Evolutionary conservation across 2,888 invertebrate genomes (phyloP).

Genomic region (Chironomus riparius): DNA sequence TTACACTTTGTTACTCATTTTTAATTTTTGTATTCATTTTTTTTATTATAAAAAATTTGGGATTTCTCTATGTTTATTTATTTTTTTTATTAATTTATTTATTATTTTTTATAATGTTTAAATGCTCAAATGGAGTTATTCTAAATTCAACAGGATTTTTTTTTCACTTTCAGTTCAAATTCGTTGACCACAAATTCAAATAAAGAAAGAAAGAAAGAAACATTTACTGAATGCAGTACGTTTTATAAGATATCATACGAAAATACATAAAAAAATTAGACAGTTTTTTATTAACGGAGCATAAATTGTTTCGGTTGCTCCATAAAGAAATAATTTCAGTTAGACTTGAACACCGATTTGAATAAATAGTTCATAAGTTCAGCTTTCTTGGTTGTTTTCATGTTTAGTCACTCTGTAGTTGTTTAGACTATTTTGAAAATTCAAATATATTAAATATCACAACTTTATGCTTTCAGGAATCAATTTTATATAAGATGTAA

Average conservation of each 20-base stretch:
- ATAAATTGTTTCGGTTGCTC: background rate
- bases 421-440: background rate
- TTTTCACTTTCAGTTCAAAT: background rate
- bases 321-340: background rate
- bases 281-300: background rate
- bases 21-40: background rate
- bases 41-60: background rate
- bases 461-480: no score
- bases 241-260: no score
- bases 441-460: background rate
- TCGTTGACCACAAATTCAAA: background rate
- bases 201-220: background rate
- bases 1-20: background rate
- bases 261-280: no score
- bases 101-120: background rate
- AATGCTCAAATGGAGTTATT: background rate
- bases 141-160: background rate
- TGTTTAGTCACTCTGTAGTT: background rate
- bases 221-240: no score
- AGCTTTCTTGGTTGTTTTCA: background rate
- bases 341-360: no score
- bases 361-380: no score
- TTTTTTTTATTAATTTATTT: background rate
- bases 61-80: background rate
- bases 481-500: no score